Conservation (phyloP, 2,888 invertebrate genomes). For the Didymodactylos carnosus region DNA sequence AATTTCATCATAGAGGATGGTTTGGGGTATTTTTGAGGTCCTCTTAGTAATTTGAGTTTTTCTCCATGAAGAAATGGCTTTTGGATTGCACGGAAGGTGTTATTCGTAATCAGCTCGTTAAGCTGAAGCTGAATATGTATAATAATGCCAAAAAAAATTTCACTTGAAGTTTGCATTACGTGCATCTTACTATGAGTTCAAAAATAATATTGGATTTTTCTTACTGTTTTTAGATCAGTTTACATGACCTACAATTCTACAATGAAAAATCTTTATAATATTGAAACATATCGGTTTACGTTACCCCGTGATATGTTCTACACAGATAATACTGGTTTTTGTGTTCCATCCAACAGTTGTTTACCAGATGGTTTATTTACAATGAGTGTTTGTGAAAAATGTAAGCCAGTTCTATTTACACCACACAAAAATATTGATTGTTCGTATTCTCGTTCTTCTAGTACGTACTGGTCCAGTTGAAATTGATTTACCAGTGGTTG, state of each 20-base stretch:
- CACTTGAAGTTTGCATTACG: too few relatives aligned
- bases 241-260: slow-evolving; percentile 20
- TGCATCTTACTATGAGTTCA: too few relatives aligned
- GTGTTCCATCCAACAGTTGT: slow-evolving; percentile 22
- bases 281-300: neutral
- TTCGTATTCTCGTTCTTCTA: neutral
- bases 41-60: too few relatives aligned
- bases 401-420: slow-evolving; percentile 18
- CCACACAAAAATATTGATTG: neutral
- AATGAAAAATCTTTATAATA: slow-evolving; percentile 15
- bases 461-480: slow-evolving; percentile 13
- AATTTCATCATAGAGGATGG: too few relatives aligned
- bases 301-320: slow-evolving; percentile 16
- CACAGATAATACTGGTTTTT: slow-evolving; percentile 27
- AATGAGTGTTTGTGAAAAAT: slow-evolving; percentile 19
- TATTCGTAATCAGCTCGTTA: too few relatives aligned
- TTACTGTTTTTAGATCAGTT: slow-evolving; percentile 23
- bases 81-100: too few relatives aligned
- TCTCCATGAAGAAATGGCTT: too few relatives aligned
- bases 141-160: too few relatives aligned
- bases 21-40: too few relatives aligned
- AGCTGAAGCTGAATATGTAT: too few relatives aligned
- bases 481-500: slow-evolving; percentile 20
- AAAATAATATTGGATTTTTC: too few relatives aligned
- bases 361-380: slow-evolving; percentile 25